These are phyloP conservation scores for Acanthopleura granulata DNA, from an alignment of 2,888 invertebrate species.

Conservation along the genomic window DNA sequence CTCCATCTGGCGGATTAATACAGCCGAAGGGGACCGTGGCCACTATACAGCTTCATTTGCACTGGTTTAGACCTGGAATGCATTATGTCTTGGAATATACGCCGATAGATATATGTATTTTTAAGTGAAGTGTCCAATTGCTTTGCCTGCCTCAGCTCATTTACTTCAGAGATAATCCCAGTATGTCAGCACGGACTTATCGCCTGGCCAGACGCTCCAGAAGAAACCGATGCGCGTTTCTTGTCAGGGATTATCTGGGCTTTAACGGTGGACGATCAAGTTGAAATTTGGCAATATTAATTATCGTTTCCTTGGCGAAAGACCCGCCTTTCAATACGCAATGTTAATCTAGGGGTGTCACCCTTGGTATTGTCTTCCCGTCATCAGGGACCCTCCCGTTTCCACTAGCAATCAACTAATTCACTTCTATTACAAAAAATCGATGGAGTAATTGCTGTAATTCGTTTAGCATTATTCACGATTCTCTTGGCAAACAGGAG, in stretches of 20 bases:
- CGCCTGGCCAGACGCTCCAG: not conserved
- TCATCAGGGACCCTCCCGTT: conserved; percentile 18
- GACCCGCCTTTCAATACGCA: conserved; percentile 19
- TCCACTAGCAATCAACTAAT: conserved; percentile 20
- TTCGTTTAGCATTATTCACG: conserved; percentile 19
- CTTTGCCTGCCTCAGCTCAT: not conserved
- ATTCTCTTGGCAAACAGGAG: conserved; percentile 17
- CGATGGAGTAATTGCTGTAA: conserved; percentile 17
- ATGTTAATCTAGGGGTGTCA: not conserved
- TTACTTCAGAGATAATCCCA: not conserved
- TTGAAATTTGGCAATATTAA: conserved; percentile 19
- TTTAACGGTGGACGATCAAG: conserved; percentile 12
- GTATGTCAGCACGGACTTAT: not conserved
- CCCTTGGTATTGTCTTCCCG: not conserved
- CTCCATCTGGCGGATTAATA: not conserved
- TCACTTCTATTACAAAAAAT: conserved; percentile 19
- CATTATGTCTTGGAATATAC: no score
- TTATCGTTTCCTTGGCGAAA: conserved; percentile 8
- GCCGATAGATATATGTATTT: not conserved
- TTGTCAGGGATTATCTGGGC: not conserved
- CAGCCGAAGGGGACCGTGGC: no score
- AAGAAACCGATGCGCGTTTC: not conserved
- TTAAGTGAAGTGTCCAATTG: not conserved
- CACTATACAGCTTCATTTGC: no score
- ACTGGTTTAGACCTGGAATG: no score